A percentile compares a stretch with the other conserved stretches of the same genome.
Evolutionary conservation across 2,797 vertebrate species (phyloP).

Genomic region (Lophius americanus): DNA sequence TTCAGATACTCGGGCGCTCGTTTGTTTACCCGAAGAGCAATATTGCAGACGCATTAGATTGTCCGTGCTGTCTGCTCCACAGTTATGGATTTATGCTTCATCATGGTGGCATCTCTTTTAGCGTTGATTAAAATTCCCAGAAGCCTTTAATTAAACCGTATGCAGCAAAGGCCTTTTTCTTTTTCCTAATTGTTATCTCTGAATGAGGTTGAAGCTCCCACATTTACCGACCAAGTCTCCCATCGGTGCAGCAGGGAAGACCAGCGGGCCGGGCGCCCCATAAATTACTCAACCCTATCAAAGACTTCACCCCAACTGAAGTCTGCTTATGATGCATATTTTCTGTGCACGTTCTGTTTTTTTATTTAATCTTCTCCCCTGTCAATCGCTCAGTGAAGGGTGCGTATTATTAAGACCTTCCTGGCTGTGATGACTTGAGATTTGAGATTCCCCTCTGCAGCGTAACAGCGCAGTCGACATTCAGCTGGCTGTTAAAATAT

Average conservation of each 20-base stretch:
- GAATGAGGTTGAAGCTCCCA: slow-evolving; percentile 51
- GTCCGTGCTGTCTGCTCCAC: slow-evolving; percentile 55
- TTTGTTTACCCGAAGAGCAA: slow-evolving; percentile 65
- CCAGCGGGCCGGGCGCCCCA: slow-evolving; percentile 42
- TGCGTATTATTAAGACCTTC: slow-evolving; percentile 16
- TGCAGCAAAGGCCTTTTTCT: slow-evolving; percentile 44
- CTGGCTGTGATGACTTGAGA: slow-evolving; percentile 48
- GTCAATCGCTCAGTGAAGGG: slow-evolving; percentile 31
- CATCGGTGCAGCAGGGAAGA: slow-evolving; percentile 28
- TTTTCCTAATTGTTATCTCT: slow-evolving; percentile 58
- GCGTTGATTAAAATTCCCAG: slow-evolving; percentile 79
- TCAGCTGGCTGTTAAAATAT: slow-evolving; percentile 47
- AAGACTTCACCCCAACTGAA: slow-evolving; percentile 50
- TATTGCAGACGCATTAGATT: slow-evolving; percentile 65
- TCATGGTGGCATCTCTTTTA: slow-evolving; percentile 74
- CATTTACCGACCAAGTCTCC: slow-evolving; percentile 70
- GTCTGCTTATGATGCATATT: slow-evolving; percentile 59
- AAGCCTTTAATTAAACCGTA: slow-evolving; percentile 79
- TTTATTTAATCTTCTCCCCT: slow-evolving; percentile 23
- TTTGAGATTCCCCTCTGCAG: slow-evolving; percentile 14
- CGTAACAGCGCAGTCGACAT: slow-evolving; percentile 39
- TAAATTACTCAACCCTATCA: slow-evolving; percentile 56
- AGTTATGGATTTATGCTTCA: slow-evolving; percentile 78
- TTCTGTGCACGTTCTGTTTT: slow-evolving; percentile 15
- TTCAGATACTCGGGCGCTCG: neutral